phyloP scores from a whole-genome alignment of 2,113 vertebrate genomes.

The Salminus brasiliensis region DNA sequence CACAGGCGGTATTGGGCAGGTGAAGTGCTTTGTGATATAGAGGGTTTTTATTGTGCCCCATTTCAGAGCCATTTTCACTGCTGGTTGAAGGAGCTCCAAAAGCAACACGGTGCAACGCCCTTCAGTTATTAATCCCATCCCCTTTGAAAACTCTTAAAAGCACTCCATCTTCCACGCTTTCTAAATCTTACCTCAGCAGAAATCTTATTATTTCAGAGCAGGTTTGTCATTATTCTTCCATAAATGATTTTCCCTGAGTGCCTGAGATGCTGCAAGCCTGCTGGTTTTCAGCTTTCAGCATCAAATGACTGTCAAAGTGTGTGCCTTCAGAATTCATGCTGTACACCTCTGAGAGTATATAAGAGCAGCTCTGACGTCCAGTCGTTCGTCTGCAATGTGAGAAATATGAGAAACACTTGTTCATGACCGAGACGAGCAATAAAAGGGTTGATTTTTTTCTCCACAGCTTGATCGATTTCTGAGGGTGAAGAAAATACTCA shows the following conservation, averaged over 20 bases:
- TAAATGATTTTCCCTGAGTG: neutral
- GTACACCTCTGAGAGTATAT: neutral
- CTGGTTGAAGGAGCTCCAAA: neutral
- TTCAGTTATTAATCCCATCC: neutral
- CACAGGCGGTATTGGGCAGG: neutral
- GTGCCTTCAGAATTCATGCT: neutral
- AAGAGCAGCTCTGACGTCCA: neutral
- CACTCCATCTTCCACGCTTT: neutral
- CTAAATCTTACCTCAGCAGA: neutral
- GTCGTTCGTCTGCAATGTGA: neutral
- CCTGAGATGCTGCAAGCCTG: neutral
- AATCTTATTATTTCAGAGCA: constrained; percentile 3
- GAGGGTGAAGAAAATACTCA: constrained; percentile 35
- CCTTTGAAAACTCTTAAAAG: constrained; percentile 6
- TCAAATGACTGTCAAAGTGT: constrained; percentile 8
- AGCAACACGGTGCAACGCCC: neutral
- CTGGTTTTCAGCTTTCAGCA: constrained; percentile 9
- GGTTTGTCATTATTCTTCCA: neutral
- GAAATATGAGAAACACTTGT: neutral
- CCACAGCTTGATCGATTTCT: constrained; percentile 38
- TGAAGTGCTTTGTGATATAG: no score
- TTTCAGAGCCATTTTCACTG: neutral
- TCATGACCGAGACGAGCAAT: neutral
- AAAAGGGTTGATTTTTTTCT: neutral
- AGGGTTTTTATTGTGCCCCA: no score